Evolutionary conservation across 1,140 invertebrate species (phyloP).

Genomic region (Carposina sasakii): DNA sequence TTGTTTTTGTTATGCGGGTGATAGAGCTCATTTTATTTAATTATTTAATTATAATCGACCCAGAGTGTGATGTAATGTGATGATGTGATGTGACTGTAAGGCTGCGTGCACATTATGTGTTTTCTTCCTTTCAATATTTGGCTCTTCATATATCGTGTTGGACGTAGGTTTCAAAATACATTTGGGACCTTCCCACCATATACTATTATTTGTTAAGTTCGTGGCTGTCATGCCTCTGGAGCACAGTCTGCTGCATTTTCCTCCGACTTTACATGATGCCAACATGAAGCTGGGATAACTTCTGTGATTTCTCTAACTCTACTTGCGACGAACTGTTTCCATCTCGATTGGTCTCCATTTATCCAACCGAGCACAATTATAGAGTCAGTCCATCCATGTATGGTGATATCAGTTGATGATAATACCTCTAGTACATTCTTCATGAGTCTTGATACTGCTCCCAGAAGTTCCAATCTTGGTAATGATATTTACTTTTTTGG

Average conservation of each 20-base stretch:
- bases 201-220: conserved; percentile 1
- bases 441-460: conserved; percentile 5
- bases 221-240: conserved; percentile 16
- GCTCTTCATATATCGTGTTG: no score
- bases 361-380: conserved; percentile 8
- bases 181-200: not conserved
- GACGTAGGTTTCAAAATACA: no score
- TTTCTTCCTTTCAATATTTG: no score
- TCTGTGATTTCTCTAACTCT: conserved; percentile 1
- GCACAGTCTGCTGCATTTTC: conserved; percentile 38
- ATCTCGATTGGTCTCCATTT: not conserved
- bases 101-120: no score
- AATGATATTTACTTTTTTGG: conserved; percentile 8
- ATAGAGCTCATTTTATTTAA: no score
- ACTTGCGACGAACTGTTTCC: conserved; percentile 8
- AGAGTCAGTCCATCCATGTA: conserved; percentile 4
- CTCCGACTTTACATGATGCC: conserved; percentile 25
- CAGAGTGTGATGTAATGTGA: no score
- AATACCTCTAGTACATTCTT: not conserved
- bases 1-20: no score
- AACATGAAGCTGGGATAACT: conserved; percentile 3
- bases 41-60: no score
- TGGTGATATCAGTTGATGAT: not conserved
- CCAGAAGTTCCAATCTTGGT: conserved; percentile 22
- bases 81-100: no score